Evolutionary conservation across 1,140 invertebrate species (phyloP), one percentile per base, ranked within the genome.

Genomic region (Drosophila pandora): DNA sequence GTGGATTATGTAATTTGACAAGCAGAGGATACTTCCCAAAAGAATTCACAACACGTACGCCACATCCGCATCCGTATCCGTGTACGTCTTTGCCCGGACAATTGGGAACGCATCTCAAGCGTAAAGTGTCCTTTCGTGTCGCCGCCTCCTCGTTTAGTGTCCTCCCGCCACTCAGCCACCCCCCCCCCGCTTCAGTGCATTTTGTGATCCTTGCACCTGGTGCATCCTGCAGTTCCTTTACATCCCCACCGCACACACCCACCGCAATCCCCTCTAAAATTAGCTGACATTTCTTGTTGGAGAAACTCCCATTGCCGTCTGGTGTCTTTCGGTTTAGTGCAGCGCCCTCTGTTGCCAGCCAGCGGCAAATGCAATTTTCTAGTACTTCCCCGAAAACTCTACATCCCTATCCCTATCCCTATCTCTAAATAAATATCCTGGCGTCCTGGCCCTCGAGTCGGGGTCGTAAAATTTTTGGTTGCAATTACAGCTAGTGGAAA

Each of bases 111-210:
- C 79, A 82, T 82, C 82, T 87, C 82, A 59, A 82, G 83, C 83
- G 83, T 71, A 82, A 87, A 87, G 82, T 87, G 82, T 87, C 79
- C 83, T 87, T 87, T 88, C 82, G 82, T 87, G 82, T 87, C 45
- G 58, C 47, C 28, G 56, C 58, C 56, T 45, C 41, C 45, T 21
- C 32, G n/a, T 30, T 63, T 13, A 34, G 47, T 52, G 52, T 48
- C 30, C 28, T 37, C 56, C 12, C 34, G 61, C 71, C 53, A 43
- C 37, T 37, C 48, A 34, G 25, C 59, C 70, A 47, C 65, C 67
- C 62, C 49, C 59, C 43, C 49, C 50, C 59, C 43, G 49, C 50
- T 63, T 30, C 47, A 64, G 41, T 56, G 77, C 57, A 87, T 72
- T 87, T 87, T 87, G 82, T 83, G 78, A 71, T 82, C 75, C 75